Evolutionary conservation across 2,888 invertebrate species (phyloP), one percentile per base, ranked within the genome.

Genomic region (Lycaena phlaeas): DNA sequence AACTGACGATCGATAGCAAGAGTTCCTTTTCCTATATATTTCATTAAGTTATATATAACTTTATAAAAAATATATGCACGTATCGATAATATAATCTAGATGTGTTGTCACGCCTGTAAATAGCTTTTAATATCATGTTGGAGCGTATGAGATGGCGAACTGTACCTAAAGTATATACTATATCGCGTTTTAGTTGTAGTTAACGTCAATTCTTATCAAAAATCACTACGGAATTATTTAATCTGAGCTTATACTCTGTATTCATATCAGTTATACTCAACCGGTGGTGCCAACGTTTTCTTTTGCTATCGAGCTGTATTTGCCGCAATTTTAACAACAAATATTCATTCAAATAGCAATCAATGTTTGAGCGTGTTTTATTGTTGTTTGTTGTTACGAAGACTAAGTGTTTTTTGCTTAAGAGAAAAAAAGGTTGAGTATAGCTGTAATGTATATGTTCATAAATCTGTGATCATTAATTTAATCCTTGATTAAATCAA

Each of bases 161-260:
- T 27, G 36, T 46, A 47, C 37, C 39, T 45, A 46, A 44, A 41
- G 31, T n/a, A 41, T 38, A 42, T n/a, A n/a, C n/a, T n/a, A n/a
- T 34, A 34, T 12, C 34, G 22, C 34, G 39, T 44, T 51, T 52
- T 52, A 48, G 46, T 44, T 42, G 48, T 44, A 46, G 43, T 45
- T 38, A 48, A 52, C 52, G 57, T 57, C 56, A 58, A 57, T 58
- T 55, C 49, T 51, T 53, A 54, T 51, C 53, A 56, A 55, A 52
- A 45, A 50, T 51, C 47, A 31, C 6, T 30, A 30, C 4, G 26
- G 39, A 14, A 22, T 39, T 26, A 30, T 39, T 39, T 39, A 15
- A 11, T 26, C 7, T n/a, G 14, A n/a, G 26, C 10, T 26, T 40
- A 26, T 40, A 26, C 49, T 51, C 52, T 52, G 52, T 52, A 48